Evolutionary conservation across 2,797 vertebrate species (phyloP).

Genomic region (Pseudochirops cupreus): DNA sequence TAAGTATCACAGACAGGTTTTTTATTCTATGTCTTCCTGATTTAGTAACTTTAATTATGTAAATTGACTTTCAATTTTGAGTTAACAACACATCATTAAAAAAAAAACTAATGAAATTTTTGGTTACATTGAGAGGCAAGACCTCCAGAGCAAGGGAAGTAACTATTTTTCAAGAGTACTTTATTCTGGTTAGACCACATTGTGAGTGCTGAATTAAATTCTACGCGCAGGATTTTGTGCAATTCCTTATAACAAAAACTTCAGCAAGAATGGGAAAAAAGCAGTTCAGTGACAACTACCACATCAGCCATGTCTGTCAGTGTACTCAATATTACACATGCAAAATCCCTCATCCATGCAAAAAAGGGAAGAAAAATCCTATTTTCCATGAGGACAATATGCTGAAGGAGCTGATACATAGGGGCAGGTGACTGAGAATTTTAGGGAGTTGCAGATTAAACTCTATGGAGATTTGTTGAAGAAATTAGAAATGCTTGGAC

Average conservation of each 20-base stretch:
- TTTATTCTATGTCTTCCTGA: not conserved
- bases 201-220: not conserved
- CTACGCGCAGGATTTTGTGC: not conserved
- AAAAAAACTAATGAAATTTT: not conserved
- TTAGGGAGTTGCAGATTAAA: not conserved
- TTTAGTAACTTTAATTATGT: not conserved
- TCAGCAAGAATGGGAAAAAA: not conserved
- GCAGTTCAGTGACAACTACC: not conserved
- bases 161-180: not conserved
- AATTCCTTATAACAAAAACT: not conserved
- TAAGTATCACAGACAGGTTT: not conserved
- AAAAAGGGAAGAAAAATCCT: not conserved
- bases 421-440: not conserved
- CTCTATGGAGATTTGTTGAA: not conserved
- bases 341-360: not conserved
- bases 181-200: not conserved
- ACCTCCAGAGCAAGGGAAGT: not conserved
- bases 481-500: not conserved
- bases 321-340: not conserved
- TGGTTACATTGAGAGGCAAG: not conserved
- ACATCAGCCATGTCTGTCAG: not conserved
- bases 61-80: not conserved
- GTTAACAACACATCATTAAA: not conserved
- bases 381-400: not conserved
- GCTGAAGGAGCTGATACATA: not conserved